Evolutionary conservation across 1,140 invertebrate genomes (phyloP).

Genomic region (Oryzaephilus surinamensis): DNA sequence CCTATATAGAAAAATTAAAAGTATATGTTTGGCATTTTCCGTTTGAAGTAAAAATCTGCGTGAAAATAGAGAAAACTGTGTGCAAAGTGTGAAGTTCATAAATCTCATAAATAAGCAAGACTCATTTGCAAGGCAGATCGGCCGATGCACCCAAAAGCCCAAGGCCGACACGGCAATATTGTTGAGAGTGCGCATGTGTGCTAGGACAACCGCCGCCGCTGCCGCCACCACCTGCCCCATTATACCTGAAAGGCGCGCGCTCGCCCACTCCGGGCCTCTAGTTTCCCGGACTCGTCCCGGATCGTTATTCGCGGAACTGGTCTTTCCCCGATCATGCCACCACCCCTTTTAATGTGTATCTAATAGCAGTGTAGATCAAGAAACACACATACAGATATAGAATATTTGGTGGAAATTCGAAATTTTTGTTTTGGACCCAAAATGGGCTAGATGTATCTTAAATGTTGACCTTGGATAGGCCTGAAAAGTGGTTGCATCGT

Average conservation of each 20-base stretch:
- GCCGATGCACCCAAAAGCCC: constrained; percentile 27
- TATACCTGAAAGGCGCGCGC: constrained; percentile 23
- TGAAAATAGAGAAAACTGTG: too few species aligned
- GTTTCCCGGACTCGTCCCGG: constrained; percentile 15
- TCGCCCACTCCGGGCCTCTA: constrained; percentile 6
- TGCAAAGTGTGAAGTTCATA: constrained; percentile 34
- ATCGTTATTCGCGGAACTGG: constrained; percentile 34
- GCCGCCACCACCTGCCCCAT: constrained; percentile 15
- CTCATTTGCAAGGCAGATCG: constrained; percentile 36
- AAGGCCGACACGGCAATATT: constrained; percentile 19
- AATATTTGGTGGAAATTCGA: not conserved
- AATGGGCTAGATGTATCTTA: not conserved
- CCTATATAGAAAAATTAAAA: too few species aligned
- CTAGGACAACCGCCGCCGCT: not conserved
- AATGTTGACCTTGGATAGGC: constrained; percentile 13
- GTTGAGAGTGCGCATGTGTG: constrained; percentile 15
- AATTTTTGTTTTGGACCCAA: not conserved
- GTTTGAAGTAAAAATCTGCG: too few species aligned
- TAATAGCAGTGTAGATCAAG: constrained; percentile 21
- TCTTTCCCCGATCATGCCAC: constrained; percentile 21
- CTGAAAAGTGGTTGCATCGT: constrained; percentile 10
- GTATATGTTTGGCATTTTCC: too few species aligned
- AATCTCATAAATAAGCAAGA: constrained; percentile 35
- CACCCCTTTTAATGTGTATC: constrained; percentile 29
- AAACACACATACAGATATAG: constrained; percentile 4